Conservation (phyloP, 92 coral and sea anemone genomes). For the Pocillopora meandrina region DNA sequence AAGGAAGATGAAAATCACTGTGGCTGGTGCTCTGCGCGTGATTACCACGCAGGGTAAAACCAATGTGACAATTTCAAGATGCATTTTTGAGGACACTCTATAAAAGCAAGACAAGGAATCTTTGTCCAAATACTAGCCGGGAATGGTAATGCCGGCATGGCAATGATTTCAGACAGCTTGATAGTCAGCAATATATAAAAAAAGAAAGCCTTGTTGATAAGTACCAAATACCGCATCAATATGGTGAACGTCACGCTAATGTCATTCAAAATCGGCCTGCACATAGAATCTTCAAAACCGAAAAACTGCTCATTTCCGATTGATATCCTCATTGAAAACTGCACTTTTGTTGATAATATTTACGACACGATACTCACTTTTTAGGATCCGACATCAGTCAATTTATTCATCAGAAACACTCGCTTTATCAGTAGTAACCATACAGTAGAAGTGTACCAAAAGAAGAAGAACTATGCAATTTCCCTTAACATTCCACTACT, state of each 20-base stretch:
- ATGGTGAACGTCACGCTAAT: not conserved
- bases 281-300: not conserved
- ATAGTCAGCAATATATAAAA: not conserved
- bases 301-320: not conserved
- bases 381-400: not conserved
- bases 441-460: not conserved
- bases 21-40: no score
- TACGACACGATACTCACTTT: not conserved
- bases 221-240: not conserved
- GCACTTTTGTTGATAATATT: not conserved
- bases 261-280: not conserved
- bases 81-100: not conserved
- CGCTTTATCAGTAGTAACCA: not conserved
- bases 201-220: not conserved
- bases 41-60: not conserved
- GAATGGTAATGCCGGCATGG: not conserved
- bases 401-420: not conserved
- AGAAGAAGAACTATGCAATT: not conserved
- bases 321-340: not conserved
- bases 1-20: not conserved
- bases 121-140: not conserved
- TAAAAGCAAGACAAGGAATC: not conserved
- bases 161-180: slow-evolving; percentile 1
- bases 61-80: not conserved
- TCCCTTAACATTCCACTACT: not conserved